These are phyloP conservation scores for Plusia festucae DNA, from an alignment of 2,888 invertebrate species.

Conservation along the genomic window DNA sequence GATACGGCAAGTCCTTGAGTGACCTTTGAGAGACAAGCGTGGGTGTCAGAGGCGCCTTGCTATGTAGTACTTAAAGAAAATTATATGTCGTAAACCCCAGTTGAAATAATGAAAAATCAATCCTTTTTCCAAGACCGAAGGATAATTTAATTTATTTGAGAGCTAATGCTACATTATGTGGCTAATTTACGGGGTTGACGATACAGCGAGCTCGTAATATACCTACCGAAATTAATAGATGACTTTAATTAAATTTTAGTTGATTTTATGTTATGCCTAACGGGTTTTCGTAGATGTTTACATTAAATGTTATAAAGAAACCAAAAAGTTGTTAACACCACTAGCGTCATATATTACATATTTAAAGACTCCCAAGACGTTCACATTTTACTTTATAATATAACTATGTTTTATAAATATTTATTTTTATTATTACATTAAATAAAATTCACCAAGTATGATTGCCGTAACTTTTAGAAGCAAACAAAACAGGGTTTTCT, in stretches of 20 bases:
- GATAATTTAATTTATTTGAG: constrained; percentile 1
- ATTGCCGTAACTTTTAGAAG: too few relatives aligned
- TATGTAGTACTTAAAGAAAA: constrained; percentile 66
- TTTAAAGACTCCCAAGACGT: too few relatives aligned
- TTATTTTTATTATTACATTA: too few relatives aligned
- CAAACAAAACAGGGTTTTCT: too few relatives aligned
- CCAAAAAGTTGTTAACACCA: neutral
- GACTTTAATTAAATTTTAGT: neutral
- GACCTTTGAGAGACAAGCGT: constrained; percentile 70
- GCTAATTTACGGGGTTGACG: neutral
- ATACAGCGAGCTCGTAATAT: neutral
- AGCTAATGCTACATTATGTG: neutral
- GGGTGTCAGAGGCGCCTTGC: constrained; percentile 69
- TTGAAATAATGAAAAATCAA: constrained; percentile 65
- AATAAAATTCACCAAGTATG: too few relatives aligned
- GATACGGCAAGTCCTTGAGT: constrained; percentile 69
- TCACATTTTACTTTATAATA: too few relatives aligned
- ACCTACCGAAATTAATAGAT: neutral
- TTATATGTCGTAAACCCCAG: constrained; percentile 70
- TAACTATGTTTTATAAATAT: too few relatives aligned
- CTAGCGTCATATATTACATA: neutral
- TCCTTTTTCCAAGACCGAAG: constrained; percentile 30
- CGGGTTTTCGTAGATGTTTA: neutral
- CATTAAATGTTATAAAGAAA: neutral
- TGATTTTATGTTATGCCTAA: neutral